phyloP scores from a whole-genome alignment of 2,113 vertebrate genomes.

The Tachycineta bicolor region DNA sequence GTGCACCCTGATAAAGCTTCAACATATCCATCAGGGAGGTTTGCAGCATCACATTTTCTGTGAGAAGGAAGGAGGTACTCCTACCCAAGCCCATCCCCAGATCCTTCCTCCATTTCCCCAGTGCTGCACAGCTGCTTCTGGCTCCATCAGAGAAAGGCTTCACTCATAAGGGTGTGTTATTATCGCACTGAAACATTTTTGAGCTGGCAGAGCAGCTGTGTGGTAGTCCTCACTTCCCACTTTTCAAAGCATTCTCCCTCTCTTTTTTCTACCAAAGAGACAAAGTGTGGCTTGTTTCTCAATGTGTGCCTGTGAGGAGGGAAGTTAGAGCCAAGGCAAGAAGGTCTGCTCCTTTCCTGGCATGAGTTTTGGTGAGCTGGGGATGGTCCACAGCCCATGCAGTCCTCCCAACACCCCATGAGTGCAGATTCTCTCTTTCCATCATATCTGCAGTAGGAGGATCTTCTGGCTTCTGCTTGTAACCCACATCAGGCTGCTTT shows the following conservation, averaged over 20 bases:
- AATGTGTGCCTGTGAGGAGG: neutral
- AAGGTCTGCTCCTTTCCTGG: neutral
- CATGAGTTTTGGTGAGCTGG: neutral
- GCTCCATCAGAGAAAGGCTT: neutral
- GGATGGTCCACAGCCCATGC: neutral
- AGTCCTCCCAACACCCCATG: neutral
- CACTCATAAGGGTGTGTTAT: neutral
- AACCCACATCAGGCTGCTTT: neutral
- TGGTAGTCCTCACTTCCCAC: neutral
- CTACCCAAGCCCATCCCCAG: neutral
- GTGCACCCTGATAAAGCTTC: neutral
- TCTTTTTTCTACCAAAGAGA: neutral
- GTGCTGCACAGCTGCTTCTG: neutral
- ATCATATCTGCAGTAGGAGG: rapidly evolving
- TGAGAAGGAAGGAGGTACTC: neutral
- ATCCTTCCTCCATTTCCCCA: neutral
- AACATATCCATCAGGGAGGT: neutral
- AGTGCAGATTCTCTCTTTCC: rapidly evolving
- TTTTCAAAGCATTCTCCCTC: neutral
- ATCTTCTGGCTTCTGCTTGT: rapidly evolving
- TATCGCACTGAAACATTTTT: neutral
- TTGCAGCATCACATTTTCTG: neutral
- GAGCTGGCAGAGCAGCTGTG: neutral
- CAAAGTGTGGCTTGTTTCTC: neutral
- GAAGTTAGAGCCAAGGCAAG: neutral